Evolutionary conservation across 2,113 vertebrate genomes (phyloP).

Genomic region (Galbula dea): DNA sequence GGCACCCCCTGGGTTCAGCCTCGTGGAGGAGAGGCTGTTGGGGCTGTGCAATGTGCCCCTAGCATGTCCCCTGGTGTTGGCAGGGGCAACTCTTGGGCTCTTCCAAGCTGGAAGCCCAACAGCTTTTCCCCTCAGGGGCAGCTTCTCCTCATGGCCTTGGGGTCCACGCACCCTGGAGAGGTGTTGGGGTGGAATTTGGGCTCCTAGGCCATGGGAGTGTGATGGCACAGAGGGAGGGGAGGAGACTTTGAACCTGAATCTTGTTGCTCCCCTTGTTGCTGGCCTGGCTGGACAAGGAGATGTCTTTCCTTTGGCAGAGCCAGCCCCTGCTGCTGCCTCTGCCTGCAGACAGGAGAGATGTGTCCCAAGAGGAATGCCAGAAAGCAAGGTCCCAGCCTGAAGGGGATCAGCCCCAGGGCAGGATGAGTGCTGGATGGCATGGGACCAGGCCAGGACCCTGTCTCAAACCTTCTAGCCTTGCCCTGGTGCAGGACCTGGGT

Average conservation of each 20-base stretch:
- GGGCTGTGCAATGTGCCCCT: background rate
- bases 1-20: background rate
- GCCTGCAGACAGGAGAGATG: background rate
- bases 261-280: background rate
- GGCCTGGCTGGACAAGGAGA: background rate
- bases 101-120: background rate
- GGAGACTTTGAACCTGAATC: background rate
- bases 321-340: background rate
- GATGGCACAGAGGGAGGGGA: background rate
- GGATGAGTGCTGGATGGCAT: background rate
- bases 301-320: background rate
- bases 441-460: rapidly evolving
- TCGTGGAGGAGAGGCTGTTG: background rate
- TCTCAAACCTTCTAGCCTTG: background rate
- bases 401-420: background rate
- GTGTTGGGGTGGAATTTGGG: background rate
- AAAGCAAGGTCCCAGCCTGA: background rate
- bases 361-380: background rate
- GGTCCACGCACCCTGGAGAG: rapidly evolving
- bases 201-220: background rate
- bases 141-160: rapidly evolving
- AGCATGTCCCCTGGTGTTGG: background rate
- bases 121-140: background rate
- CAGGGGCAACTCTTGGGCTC: background rate
- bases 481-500: background rate